Evolutionary conservation across 1,140 invertebrate species (phyloP), one percentile per base, ranked within the genome.

Genomic region (Zaprionus lachaisei): DNA sequence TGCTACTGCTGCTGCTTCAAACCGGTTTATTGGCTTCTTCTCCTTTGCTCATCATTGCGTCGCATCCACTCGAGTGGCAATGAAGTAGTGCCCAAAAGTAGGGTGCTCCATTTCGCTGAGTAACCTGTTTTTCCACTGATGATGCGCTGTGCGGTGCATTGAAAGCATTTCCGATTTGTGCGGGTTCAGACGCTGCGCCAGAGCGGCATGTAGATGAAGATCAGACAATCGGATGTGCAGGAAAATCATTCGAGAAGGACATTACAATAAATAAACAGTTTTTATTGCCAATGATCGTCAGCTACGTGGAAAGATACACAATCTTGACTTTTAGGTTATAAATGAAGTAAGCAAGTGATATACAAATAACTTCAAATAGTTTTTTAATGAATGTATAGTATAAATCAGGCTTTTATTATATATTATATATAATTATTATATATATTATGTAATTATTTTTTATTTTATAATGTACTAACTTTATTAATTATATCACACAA

Each of bases 81-180:
- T 87, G 83, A 90, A 81, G 81, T 34, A 7, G 9, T 34, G 31
- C 63, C 68, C 15, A 72, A 79, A 90, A 81, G 85, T 90, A 89
- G 85, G 84, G 85, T 89, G 81, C 78, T 89, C 84, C 84, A 89
- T 89, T 90, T 89, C 81, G 67, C 72, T 72, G 81, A 56, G 34
- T 79, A 90, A 90, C 84, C 84, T 89, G 85, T 90, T 89, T 87
- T 67, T 7, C 24, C 11, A 62, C 49, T 28, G 20, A 47, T 34
- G 22, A 37, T 20, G 31, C 44, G 44, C 15, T 34, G 20, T 44
- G 47, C 28, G 65, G 44, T 49, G 24, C 31, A 49, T 15, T 24
- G 17, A 47, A 62, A 61, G 66, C 72, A 74, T 69, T 70, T 62
- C 72, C 66, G 66, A 69, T 69, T 61, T 41, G 47, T 60, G 20